Base-by-base conservation (phyloP, 2,888 invertebrate species). In the Polyommatus icarus region DNA sequence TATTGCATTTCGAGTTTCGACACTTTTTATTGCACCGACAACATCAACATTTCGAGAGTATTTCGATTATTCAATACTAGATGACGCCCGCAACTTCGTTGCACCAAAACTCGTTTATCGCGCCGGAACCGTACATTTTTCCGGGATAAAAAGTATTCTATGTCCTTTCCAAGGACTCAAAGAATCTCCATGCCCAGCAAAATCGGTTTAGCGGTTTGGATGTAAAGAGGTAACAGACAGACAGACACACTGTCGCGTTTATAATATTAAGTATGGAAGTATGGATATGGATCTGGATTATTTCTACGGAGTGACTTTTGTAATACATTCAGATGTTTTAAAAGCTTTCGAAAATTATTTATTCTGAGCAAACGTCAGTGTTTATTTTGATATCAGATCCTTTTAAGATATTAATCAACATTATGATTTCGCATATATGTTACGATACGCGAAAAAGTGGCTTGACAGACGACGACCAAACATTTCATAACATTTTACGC, bases 1-100 rank as follows among this genome's bases (percentile, higher is more conserved):
- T 67, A 32, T 67, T 67, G 32, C 67, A 67, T 67, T 67, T 29
- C 18, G 29, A 6, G 67, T 67, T 67, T 67, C 32, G 29, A 67
- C 67, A 67, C 29, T 29, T 67, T 67, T 67, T 67, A 67, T 67
- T 29, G 67, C 67, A 29, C 15, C 67, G 18, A 18, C 32, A 61
- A 61, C 6, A 32, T 67, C 29, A 67, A 15, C 5, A 67, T 32
- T 32, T 4, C 67, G 18, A 67, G 32, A 67, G 15, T 67, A 67
- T 32, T 15, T 67, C 15, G 67, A 67, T 67, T 29, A 32, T 32
- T 15, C 29, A 67, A 32, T 67, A 32, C 24, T 24, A 24, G 24
- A 24, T 24, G 24, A 24, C 24, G 24, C 24, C 24, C 24, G 24
- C 24, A 24, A 24, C 24, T 24, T 1, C 24, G 24, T 24, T 24